Evolutionary conservation across 2,888 invertebrate species (phyloP), one percentile per base, ranked within the genome.

Genomic region (Pocota personata): DNA sequence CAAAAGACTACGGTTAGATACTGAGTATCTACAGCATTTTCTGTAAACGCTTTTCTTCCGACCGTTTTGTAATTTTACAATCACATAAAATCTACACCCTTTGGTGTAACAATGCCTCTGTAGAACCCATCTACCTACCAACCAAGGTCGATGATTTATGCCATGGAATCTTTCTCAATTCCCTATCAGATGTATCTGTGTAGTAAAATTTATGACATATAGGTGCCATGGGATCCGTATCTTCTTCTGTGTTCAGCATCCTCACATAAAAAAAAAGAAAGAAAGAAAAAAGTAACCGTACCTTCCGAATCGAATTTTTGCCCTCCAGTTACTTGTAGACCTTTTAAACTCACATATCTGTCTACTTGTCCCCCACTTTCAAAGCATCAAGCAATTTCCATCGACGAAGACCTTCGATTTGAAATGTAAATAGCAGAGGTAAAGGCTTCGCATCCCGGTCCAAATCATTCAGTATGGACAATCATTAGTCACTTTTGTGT

Each of bases 361-460:
- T 48, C n/a, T 0, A 12, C 1, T 46, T 21, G 32, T 19, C 7
- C 10, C 7, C 27, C 27, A 48, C 35, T 8, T 19, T 21, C 35
- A 30, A 19, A 57, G 37, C 48, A 3, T 12, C 2, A 10, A 24
- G 21, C 27, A 60, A 48, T 48, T 50, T 58, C 35, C 52, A 78
- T 14, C 30, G 30, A n/a, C 40, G 19, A 19, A 37, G 62, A 57
- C 27, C n/a, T 62, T 58, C 71, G 32, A 76, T 71, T 58, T 43
- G 12, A 76, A 82, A 77, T 82, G 64, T 77, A 82, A 82, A 82
- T 66, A 71, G 7, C 57, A 14, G 6, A n/a, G 14, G 14, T n/a
- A 60, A 46, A 69, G 66, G 24, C 40, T 64, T 19, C 24, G 2
- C 24, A 24, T n/a, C n/a, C 48, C 43, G 62, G 50, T 60, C 60